These are phyloP conservation scores for Parazoanthus atlanticus DNA, from an alignment of 92 coral and sea anemone species.

Conservation along the genomic window DNA sequence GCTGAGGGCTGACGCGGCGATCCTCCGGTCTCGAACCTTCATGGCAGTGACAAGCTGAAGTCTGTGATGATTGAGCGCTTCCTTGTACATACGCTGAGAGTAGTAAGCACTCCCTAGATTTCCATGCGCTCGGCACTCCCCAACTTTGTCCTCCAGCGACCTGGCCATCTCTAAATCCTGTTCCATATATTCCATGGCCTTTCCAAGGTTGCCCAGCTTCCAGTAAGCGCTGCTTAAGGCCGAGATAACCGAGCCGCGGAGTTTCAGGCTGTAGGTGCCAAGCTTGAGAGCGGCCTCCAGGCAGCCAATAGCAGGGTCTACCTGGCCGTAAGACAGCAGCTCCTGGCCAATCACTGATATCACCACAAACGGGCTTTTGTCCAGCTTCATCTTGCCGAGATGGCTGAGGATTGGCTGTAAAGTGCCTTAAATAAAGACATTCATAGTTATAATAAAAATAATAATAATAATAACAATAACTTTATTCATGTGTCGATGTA, in stretches of 20 bases:
- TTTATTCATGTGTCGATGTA: no score
- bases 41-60: constrained; percentile 84
- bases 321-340: constrained; percentile 80
- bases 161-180: constrained; percentile 91
- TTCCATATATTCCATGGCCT: constrained; percentile 92
- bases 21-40: constrained; percentile 83
- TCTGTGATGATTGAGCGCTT: constrained; percentile 88
- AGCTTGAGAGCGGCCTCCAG: constrained; percentile 93
- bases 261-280: constrained; percentile 91
- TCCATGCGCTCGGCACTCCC: constrained; percentile 95
- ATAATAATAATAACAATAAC: no score
- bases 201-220: constrained; percentile 87
- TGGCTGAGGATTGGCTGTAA: constrained; percentile 80
- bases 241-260: constrained; percentile 97
- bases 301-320: constrained; percentile 89
- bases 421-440: constrained; percentile 56
- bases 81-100: constrained; percentile 81
- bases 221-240: constrained; percentile 98
- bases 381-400: constrained; percentile 85
- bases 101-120: constrained; percentile 95
- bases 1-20: constrained; percentile 86
- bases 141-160: constrained; percentile 88
- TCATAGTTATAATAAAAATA: neutral
- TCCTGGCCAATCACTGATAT: constrained; percentile 98
- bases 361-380: constrained; percentile 93